Conservation (phyloP, 2,797 vertebrate species). For the Bucorvus abyssinicus region DNA sequence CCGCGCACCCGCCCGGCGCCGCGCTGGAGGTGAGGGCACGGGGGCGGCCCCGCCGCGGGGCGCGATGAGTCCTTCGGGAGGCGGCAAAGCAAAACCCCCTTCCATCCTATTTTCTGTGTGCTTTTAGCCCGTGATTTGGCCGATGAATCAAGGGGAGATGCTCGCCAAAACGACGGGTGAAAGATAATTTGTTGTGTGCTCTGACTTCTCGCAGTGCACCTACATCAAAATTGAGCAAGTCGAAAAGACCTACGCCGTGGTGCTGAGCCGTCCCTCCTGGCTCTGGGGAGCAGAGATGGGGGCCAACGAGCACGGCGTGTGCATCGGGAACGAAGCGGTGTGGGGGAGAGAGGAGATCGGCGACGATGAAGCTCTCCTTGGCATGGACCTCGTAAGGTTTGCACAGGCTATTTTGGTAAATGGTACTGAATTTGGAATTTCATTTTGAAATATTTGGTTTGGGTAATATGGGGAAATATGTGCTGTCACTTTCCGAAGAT, state of each 20-base stretch:
- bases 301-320: conserved; percentile 93
- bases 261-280: conserved; percentile 95
- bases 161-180: rapidly evolving
- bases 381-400: conserved; percentile 97
- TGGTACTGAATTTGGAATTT: rapidly evolving
- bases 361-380: conserved; percentile 87
- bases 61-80: neutral
- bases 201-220: conserved; percentile 83
- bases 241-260: conserved; percentile 83
- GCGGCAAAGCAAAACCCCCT: neutral
- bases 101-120: rapidly evolving
- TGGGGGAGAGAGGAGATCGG: conserved; percentile 88
- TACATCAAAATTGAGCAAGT: conserved; percentile 90
- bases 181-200: neutral
- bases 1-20: conserved; percentile 68
- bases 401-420: neutral
- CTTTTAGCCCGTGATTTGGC: rapidly evolving
- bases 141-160: rapidly evolving
- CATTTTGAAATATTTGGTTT: rapidly evolving
- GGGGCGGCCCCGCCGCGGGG: neutral
- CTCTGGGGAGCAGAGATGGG: conserved; percentile 99
- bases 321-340: conserved; percentile 97
- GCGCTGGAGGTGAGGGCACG: conserved; percentile 82
- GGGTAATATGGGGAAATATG: rapidly evolving
- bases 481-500: neutral